Evolutionary conservation across 2,797 vertebrate species (phyloP).

Genomic region (Macrochelys suwanniensis): DNA sequence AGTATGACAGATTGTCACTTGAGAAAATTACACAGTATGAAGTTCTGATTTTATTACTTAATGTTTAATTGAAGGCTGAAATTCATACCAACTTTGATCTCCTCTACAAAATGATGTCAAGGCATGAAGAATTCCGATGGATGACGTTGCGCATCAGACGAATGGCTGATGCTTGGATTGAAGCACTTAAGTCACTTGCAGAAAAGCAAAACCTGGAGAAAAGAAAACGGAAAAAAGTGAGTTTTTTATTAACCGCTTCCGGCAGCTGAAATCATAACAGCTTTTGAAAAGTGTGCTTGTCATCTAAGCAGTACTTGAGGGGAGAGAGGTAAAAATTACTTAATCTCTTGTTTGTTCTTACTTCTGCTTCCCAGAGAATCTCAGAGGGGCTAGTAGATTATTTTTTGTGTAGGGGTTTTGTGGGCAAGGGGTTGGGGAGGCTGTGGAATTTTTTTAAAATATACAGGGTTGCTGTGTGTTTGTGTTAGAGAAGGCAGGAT

Average conservation of each 20-base stretch:
- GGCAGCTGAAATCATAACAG: neutral
- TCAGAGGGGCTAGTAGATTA: neutral
- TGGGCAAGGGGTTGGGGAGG: neutral
- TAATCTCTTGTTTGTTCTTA: rapidly evolving
- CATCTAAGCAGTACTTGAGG: neutral
- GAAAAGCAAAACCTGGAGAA: conserved; percentile 92
- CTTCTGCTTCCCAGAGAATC: neutral
- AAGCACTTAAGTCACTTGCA: conserved; percentile 92
- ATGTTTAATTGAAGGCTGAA: conserved; percentile 86
- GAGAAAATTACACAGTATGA: neutral
- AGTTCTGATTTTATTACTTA: conserved; percentile 19
- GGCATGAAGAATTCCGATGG: conserved; percentile 97
- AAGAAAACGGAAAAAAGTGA: conserved; percentile 94
- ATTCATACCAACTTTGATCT: conserved; percentile 92
- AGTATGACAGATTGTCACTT: neutral
- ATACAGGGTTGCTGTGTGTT: neutral
- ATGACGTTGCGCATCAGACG: conserved; percentile 97
- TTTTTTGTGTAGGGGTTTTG: neutral
- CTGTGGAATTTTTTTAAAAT: neutral
- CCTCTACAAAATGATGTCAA: conserved; percentile 95
- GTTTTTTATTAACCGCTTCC: neutral
- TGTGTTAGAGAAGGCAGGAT: neutral
- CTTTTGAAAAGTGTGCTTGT: neutral
- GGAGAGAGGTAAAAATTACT: neutral
- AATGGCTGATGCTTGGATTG: conserved; percentile 96